Evolutionary conservation across 1,140 invertebrate genomes (phyloP), one percentile per base, ranked within the genome.

Genomic region (Drosophila sp.): DNA sequence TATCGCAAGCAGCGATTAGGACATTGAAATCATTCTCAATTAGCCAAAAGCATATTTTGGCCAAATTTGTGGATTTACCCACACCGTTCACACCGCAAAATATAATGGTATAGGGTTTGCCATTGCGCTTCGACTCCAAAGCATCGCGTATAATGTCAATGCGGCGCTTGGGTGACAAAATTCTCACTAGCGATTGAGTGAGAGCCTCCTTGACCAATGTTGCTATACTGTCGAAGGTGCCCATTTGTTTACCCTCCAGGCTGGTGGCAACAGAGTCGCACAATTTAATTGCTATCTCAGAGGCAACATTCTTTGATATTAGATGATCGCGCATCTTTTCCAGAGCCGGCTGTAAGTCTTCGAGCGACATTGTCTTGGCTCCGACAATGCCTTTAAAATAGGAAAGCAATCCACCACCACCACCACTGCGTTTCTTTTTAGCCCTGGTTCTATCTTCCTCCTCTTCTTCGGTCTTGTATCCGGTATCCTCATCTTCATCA

Each of bases 61-160:
- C 99, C 40, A 99, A 93, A 93, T 99, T 99, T 1, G 99, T 99
- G 0, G 98, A 99, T 91, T 99, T 99, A 56, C 99, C 99, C 2
- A 99, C 99, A 47, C 99, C 99, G 92, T 99, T 99, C 0, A 99
- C 99, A 56, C 99, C 99, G 93, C 99, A 99, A 92, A 99, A 99
- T 0, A 97, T 95, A 93, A 99, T 97, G 1, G 98, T 96, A 92
- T 98, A 99, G 0, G 99, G 98, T n/a, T 95, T 93, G 0, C 94
- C 93, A 73, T 95, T 93, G 60, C 95, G 94, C 80, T 97, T 96
- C 2, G 98, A 96, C 85, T 99, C 98, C 72, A 98, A 93, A 23
- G 98, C 98, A 92, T 99, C 99, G 67, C 99, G 94, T 8, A 99
- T 93, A 87, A 99, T 99, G 93, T 99, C 98, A 40, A 99, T 96